A percentile compares a stretch with the other conserved stretches of the same genome.
These are phyloP conservation scores for Cyanoramphus novaezelandiae DNA, from an alignment of 2,113 vertebrate genomes.

Conservation along the genomic window DNA sequence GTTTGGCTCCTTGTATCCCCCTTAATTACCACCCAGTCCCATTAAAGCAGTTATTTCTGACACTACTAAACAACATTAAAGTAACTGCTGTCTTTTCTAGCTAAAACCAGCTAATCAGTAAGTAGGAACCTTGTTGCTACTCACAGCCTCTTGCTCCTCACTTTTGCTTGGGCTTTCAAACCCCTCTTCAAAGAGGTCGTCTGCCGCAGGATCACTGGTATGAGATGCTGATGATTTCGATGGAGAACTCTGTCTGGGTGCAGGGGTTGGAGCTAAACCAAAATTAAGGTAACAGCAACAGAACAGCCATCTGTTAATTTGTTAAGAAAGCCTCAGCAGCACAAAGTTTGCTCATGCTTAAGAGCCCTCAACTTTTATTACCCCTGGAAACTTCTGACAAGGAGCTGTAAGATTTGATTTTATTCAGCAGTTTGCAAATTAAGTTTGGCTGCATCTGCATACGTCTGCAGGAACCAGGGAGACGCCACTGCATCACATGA, in stretches of 20 bases:
- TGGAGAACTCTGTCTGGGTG: constrained; percentile 91
- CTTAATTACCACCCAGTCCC: not conserved
- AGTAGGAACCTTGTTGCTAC: constrained; percentile 62
- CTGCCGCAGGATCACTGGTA: constrained; percentile 88
- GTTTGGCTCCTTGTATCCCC: not conserved
- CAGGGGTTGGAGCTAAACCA: constrained; percentile 89
- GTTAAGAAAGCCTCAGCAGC: not conserved
- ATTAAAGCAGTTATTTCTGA: not conserved
- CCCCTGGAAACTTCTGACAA: fast-evolving
- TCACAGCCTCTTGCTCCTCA: constrained; percentile 94
- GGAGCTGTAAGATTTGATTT: not conserved
- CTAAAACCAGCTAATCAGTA: not conserved
- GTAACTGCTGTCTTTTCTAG: not conserved
- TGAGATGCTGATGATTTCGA: constrained; percentile 94
- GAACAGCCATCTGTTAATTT: not conserved
- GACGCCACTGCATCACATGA: not conserved
- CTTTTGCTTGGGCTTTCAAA: constrained; percentile 96
- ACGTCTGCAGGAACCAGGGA: not conserved
- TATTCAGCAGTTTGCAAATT: not conserved
- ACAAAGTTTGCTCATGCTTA: not conserved
- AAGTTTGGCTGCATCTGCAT: not conserved
- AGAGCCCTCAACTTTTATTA: not conserved
- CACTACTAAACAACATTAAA: not conserved
- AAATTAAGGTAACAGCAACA: constrained; percentile 31
- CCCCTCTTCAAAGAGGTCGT: constrained; percentile 93